A percentile compares a stretch with the other conserved stretches of the same genome.
These are phyloP conservation scores for Antedon mediterranea DNA, from an alignment of 53 echinoderm and acorn worm species.

Conservation along the genomic window DNA sequence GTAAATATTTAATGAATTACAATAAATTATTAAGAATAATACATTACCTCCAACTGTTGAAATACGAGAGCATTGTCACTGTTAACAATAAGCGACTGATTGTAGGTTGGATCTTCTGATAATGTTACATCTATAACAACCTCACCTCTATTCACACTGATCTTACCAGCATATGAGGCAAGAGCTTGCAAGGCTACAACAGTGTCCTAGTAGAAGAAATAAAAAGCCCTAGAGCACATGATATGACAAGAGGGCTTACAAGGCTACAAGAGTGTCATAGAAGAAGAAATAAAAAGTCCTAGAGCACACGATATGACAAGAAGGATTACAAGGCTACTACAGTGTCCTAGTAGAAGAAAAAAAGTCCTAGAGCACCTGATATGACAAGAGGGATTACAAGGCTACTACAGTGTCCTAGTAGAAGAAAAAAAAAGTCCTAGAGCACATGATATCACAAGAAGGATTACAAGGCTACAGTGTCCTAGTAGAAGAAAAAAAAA, in stretches of 20 bases:
- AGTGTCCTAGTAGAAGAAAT: constrained; percentile 56
- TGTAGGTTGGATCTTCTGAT: constrained; percentile 15
- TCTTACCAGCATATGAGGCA: constrained; percentile 29
- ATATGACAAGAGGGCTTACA: too few relatives aligned
- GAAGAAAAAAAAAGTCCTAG: neutral
- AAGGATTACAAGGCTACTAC: constrained; percentile 73
- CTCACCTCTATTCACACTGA: constrained; percentile 11
- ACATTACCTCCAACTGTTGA: constrained; percentile 54
- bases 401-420: constrained; percentile 81
- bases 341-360: constrained; percentile 51
- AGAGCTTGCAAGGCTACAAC: constrained; percentile 74
- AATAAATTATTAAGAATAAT: neutral
- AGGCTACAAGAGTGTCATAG: too few relatives aligned
- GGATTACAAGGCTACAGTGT: constrained; percentile 79
- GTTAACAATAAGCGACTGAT: constrained; percentile 12
- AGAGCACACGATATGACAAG: constrained; percentile 34
- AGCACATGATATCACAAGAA: constrained; percentile 22
- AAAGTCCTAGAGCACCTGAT: too few relatives aligned
- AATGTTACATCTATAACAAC: constrained; percentile 28
- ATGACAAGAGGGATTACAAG: constrained; percentile 52
- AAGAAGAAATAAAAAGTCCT: too few relatives aligned
- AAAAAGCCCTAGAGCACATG: neutral
- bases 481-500: constrained; percentile 22
- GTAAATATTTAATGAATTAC: neutral
- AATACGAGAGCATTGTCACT: constrained; percentile 43